Evolutionary conservation across 2,888 invertebrate species (phyloP).

Genomic region (Pristionchus mayeri): DNA sequence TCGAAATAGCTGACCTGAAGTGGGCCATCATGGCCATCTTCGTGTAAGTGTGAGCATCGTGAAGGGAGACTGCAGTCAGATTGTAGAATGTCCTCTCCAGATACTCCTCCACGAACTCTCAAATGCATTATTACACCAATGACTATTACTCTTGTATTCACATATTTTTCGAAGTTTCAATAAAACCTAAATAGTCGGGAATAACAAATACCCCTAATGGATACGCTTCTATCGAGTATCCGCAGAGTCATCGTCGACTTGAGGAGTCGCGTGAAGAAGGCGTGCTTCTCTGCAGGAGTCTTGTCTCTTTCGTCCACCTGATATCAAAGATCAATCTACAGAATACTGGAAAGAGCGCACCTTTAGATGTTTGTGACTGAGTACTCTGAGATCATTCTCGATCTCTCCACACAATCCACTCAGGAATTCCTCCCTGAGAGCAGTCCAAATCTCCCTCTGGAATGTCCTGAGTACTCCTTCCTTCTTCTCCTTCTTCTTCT

Average conservation of each 20-base stretch:
- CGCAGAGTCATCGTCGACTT: slow-evolving; percentile 44
- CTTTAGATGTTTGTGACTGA: slow-evolving; percentile 82
- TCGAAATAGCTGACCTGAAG: slow-evolving; percentile 55
- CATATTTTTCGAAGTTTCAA: neutral
- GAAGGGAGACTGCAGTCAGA: slow-evolving; percentile 94
- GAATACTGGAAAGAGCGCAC: slow-evolving; percentile 30
- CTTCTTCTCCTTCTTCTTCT: slow-evolving; percentile 17
- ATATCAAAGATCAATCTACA: slow-evolving; percentile 11
- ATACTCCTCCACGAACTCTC: slow-evolving; percentile 85
- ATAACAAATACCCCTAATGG: slow-evolving; percentile 20
- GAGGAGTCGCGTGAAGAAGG: slow-evolving; percentile 38
- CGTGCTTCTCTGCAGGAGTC: slow-evolving; percentile 43
- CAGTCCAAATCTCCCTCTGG: slow-evolving; percentile 39
- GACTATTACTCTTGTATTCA: neutral
- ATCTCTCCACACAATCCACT: slow-evolving; percentile 85
- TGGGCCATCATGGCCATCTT: slow-evolving; percentile 94
- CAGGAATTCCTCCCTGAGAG: slow-evolving; percentile 53
- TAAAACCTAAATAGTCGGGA: neutral
- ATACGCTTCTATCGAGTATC: slow-evolving; percentile 44
- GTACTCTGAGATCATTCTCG: slow-evolving; percentile 93
- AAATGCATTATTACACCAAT: neutral
- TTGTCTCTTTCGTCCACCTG: slow-evolving; percentile 50
- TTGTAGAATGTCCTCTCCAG: slow-evolving; percentile 96
- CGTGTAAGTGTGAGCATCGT: slow-evolving; percentile 97
- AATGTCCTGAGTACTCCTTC: slow-evolving; percentile 34